Conservation (phyloP, 2,113 vertebrate species). For the Malurus elegans region DNA sequence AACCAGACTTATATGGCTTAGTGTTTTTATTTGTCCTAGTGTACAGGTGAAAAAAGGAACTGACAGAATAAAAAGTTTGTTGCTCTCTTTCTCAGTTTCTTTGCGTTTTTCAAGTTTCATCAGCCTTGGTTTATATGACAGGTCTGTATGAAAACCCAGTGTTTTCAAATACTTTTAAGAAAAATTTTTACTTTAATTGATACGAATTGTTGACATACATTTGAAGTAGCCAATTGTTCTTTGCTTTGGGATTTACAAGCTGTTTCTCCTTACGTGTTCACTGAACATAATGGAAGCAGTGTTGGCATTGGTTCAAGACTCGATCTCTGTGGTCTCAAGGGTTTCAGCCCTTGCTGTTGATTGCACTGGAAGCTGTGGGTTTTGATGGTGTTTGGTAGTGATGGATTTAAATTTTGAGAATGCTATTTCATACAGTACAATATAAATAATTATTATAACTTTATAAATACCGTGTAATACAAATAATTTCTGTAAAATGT, state of each 20-base stretch:
- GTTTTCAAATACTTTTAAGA: neutral
- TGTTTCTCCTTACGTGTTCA: neutral
- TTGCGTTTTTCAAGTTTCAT: neutral
- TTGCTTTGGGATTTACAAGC: neutral
- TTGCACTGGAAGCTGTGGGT: neutral
- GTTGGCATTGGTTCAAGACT: neutral
- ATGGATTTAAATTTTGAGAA: neutral
- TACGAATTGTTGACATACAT: neutral
- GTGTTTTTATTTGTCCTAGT: constrained; percentile 8
- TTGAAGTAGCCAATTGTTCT: neutral
- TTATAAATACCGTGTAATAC: neutral
- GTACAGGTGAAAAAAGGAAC: neutral
- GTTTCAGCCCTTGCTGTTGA: neutral
- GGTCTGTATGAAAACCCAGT: neutral
- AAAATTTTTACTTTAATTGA: neutral
- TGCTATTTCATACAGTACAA: neutral
- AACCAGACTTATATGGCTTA: neutral
- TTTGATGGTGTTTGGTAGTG: neutral
- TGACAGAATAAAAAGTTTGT: constrained; percentile 18
- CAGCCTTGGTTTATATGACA: neutral
- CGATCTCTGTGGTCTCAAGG: neutral
- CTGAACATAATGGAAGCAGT: neutral
- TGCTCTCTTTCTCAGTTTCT: neutral
- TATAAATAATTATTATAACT: neutral
- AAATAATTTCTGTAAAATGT: neutral